Conservation (phyloP, 2,113 vertebrate genomes). For the Hippotragus niger region DNA sequence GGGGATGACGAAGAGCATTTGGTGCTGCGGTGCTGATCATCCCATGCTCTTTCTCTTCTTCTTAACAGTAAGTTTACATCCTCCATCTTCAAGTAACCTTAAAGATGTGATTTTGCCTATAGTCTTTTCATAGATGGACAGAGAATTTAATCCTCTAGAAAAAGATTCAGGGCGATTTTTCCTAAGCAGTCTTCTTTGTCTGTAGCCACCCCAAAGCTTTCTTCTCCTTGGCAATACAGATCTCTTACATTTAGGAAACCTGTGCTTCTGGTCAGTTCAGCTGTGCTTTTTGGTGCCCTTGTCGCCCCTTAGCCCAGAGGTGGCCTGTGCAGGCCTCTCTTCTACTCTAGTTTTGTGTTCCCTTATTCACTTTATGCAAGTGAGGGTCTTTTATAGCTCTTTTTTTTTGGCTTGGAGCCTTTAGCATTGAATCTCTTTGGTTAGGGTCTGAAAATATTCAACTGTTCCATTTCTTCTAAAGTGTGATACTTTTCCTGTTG, state of each 20-base stretch:
- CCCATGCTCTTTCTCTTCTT: neutral
- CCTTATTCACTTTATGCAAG: neutral
- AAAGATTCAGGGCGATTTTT: neutral
- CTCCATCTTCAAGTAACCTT: neutral
- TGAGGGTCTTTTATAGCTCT: neutral
- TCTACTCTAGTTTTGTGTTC: neutral
- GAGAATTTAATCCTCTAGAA: neutral
- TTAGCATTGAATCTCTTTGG: neutral
- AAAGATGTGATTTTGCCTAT: neutral
- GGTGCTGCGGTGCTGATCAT: fast-evolving
- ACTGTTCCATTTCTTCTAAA: neutral
- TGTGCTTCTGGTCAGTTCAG: neutral
- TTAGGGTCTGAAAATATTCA: neutral
- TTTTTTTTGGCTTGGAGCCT: neutral
- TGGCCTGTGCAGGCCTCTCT: neutral
- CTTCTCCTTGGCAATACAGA: neutral
- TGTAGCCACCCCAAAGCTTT: neutral
- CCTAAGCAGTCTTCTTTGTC: neutral
- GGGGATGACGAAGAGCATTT: too few species aligned
- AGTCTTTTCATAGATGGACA: neutral
- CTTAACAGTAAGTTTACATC: neutral
- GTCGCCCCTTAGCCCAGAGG: neutral
- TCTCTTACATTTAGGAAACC: too few species aligned
- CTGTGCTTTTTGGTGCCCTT: neutral
- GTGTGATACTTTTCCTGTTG: neutral